Percentiles rank a stretch among this genome's conserved stretches.
phyloP scores from a whole-genome alignment of 1,140 invertebrate species.

The Branchinecta lynchi region DNA sequence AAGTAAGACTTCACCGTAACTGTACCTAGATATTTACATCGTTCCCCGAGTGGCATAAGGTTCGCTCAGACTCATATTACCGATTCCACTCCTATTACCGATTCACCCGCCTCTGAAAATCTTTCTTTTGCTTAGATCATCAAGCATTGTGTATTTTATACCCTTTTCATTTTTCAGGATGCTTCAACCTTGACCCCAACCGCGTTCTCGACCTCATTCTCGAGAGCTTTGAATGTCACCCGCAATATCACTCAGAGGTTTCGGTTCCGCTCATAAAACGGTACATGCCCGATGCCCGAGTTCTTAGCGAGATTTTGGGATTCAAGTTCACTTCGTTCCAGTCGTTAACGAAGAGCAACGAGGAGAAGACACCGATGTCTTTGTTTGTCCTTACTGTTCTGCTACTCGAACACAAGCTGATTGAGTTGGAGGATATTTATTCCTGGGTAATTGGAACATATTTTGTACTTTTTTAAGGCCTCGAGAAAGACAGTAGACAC shows the following conservation, averaged over 20 bases:
- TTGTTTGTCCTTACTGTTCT: conserved; percentile 77
- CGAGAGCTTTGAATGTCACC: conserved; percentile 86
- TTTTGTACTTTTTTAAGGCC: too few species aligned
- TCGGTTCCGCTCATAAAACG: conserved; percentile 68
- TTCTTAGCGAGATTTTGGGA: conserved; percentile 80
- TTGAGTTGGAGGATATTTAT: conserved; percentile 74
- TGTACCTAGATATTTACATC: too few species aligned
- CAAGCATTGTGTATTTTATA: neutral
- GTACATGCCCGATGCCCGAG: conserved; percentile 68
- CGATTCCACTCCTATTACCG: too few species aligned
- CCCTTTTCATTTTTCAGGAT: conserved; percentile 48
- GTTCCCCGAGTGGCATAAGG: too few species aligned
- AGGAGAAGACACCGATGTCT: conserved; percentile 47
- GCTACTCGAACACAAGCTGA: conserved; percentile 69
- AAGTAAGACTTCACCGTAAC: too few species aligned
- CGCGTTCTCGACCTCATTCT: conserved; percentile 89
- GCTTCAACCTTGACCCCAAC: conserved; percentile 97
- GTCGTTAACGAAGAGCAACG: conserved; percentile 26
- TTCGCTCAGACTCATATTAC: too few species aligned
- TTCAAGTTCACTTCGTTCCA: conserved; percentile 78
- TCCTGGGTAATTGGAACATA: conserved; percentile 52
- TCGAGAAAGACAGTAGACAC: too few species aligned
- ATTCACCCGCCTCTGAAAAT: too few species aligned
- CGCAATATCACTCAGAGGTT: conserved; percentile 38
- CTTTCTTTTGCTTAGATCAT: too few species aligned